Evolutionary conservation across 2,113 vertebrate genomes (phyloP).

Genomic region (Sebastes schlegelii): DNA sequence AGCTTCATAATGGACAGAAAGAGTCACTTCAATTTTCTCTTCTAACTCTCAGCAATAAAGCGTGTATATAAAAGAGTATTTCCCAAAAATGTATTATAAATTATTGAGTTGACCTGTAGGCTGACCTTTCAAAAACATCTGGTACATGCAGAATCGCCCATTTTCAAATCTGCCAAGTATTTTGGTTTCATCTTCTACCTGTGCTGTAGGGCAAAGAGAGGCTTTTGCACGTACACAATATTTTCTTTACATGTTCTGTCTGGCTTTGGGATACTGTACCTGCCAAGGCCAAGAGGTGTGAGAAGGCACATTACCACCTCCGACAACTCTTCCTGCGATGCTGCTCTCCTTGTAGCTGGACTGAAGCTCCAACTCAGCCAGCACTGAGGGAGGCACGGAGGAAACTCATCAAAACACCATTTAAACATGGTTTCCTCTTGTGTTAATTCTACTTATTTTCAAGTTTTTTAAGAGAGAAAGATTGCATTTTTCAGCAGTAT

Average conservation of each 20-base stretch:
- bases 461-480: neutral
- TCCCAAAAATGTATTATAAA: neutral
- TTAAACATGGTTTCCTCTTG: neutral
- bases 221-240: neutral
- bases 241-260: neutral
- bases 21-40: no score
- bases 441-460: neutral
- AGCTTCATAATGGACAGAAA: no score
- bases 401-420: conserved; percentile 4
- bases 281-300: conserved; percentile 83
- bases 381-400: conserved; percentile 24
- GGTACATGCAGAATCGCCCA: neutral
- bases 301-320: conserved; percentile 58
- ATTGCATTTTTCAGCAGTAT: neutral
- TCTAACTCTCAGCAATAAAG: neutral
- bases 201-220: neutral
- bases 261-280: conserved; percentile 50
- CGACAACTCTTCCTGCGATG: conserved; percentile 77
- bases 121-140: neutral
- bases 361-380: conserved; percentile 74
- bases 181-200: neutral
- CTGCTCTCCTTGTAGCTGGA: conserved; percentile 39
- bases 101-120: neutral
- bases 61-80: neutral
- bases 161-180: neutral